phyloP scores from a whole-genome alignment of 35 echinoderm and acorn worm species.

The Ptychodera flava region DNA sequence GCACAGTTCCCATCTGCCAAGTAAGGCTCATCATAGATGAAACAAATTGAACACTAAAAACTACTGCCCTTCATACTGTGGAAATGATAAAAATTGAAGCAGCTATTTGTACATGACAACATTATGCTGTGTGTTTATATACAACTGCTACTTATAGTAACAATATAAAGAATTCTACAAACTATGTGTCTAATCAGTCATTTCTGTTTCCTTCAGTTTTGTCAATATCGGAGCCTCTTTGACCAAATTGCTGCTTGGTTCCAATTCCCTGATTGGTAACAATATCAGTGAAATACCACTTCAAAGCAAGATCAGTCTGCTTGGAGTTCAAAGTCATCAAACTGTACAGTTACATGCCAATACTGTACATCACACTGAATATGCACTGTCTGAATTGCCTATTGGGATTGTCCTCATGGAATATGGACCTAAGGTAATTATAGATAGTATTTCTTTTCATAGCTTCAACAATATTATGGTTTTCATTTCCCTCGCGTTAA shows the following conservation, averaged over 20 bases:
- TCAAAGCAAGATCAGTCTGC: conserved; percentile 45
- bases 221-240: conserved; percentile 71
- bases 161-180: too few species aligned
- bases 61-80: too few species aligned
- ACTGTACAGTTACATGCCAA: conserved; percentile 73
- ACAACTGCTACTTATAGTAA: too few species aligned
- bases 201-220: conserved; percentile 23
- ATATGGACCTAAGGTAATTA: conserved; percentile 76
- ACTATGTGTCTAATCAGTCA: too few species aligned
- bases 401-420: conserved; percentile 64
- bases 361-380: conserved; percentile 5
- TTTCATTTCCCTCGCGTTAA: neutral
- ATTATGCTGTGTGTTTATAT: too few species aligned
- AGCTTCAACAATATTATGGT: neutral
- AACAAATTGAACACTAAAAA: too few species aligned
- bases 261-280: conserved; percentile 11
- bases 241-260: conserved; percentile 50
- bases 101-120: too few species aligned
- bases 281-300: neutral
- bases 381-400: conserved; percentile 33
- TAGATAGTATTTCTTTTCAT: neutral
- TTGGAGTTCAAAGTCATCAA: conserved; percentile 55
- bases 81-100: too few species aligned
- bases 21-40: neutral
- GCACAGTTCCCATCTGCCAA: neutral